These are phyloP conservation scores for Emesis castigata DNA, from an alignment of 2,888 invertebrate species.

Conservation along the genomic window DNA sequence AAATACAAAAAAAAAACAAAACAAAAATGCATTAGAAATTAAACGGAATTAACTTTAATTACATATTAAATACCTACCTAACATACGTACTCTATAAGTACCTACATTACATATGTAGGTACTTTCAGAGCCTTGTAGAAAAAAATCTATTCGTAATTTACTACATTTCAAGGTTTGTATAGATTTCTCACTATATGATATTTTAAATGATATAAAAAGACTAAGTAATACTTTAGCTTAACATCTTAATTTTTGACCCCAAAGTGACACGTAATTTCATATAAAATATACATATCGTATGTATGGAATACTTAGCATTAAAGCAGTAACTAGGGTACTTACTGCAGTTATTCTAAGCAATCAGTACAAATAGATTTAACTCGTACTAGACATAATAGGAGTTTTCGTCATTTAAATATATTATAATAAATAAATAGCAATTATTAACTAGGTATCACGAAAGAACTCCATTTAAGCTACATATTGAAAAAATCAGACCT, in stretches of 20 bases:
- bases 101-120: constrained; percentile 32
- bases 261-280: background rate
- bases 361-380: too few relatives aligned
- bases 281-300: too few relatives aligned
- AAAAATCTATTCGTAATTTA: background rate
- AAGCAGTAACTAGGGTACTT: too few relatives aligned
- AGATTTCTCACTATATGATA: background rate
- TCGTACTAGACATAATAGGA: too few relatives aligned
- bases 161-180: background rate
- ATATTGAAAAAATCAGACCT: background rate
- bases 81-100: too few relatives aligned
- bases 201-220: background rate
- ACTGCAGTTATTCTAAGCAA: too few relatives aligned
- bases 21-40: constrained; percentile 9
- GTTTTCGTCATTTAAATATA: too few relatives aligned
- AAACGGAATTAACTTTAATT: background rate
- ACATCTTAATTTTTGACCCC: background rate
- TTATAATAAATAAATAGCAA: background rate
- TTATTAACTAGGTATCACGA: background rate
- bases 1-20: background rate
- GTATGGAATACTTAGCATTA: too few relatives aligned
- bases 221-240: background rate
- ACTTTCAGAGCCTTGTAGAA: background rate
- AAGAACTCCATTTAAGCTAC: background rate
- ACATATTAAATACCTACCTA: too few relatives aligned